Percentiles rank a stretch among this genome's conserved stretches.
These are phyloP conservation scores for Cactoblastis cactorum DNA, from an alignment of 2,888 invertebrate genomes.

Conservation along the genomic window DNA sequence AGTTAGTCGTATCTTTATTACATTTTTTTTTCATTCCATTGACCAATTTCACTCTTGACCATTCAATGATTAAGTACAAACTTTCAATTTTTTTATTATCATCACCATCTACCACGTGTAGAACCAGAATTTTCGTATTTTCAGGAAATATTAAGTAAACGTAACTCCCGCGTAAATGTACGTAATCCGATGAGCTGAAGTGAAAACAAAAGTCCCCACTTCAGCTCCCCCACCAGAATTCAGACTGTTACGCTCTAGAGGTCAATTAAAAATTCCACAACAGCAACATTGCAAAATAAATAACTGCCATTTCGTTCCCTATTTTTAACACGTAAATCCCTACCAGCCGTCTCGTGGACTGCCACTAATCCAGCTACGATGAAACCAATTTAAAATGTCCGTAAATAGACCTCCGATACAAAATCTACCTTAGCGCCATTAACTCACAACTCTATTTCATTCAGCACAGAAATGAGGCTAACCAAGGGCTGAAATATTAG, in stretches of 20 bases:
- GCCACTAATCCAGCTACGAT: slow-evolving; percentile 7
- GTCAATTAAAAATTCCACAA: background rate
- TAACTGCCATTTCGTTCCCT: slow-evolving; percentile 2
- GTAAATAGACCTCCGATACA: background rate
- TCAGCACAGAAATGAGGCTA: background rate
- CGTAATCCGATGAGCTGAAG: too few species aligned
- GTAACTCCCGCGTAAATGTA: too few species aligned
- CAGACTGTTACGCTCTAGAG: background rate
- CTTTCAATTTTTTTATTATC: too few species aligned
- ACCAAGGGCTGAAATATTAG: slow-evolving; percentile 4
- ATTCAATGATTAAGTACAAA: too few species aligned
- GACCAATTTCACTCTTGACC: too few species aligned
- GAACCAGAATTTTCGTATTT: too few species aligned
- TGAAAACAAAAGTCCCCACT: too few species aligned
- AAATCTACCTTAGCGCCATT: background rate
- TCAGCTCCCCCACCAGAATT: too few species aligned
- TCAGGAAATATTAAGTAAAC: too few species aligned
- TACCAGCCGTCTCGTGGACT: background rate
- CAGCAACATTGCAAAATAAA: background rate
- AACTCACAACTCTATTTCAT: background rate
- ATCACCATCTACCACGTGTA: too few species aligned
- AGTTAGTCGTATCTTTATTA: too few species aligned
- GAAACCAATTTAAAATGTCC: slow-evolving; percentile 10
- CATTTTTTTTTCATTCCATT: too few species aligned
- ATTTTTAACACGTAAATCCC: slow-evolving; percentile 9